A percentile compares a stretch with the other conserved stretches of the same genome.
These are phyloP conservation scores for Cygnus atratus DNA, from an alignment of 2,113 vertebrate species.

Conservation along the genomic window DNA sequence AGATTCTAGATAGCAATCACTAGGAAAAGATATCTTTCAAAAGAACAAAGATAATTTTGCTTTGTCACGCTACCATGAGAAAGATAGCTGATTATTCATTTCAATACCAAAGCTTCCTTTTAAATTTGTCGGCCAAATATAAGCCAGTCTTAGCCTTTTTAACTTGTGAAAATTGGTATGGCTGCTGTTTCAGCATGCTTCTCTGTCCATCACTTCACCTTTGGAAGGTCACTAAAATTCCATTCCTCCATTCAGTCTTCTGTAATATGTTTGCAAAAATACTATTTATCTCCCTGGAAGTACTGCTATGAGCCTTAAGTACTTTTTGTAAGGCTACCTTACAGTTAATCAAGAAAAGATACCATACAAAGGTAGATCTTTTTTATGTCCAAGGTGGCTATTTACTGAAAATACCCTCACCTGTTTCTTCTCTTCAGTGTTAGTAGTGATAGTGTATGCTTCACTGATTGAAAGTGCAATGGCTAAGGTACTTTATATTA, in stretches of 20 bases:
- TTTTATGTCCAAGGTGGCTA: background rate
- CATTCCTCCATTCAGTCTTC: background rate
- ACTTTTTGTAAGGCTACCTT: background rate
- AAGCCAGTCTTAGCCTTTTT: background rate
- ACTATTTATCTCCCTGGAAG: background rate
- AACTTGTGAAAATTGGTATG: background rate
- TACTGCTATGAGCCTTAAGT: background rate
- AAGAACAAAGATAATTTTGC: background rate
- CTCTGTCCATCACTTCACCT: background rate
- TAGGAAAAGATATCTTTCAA: background rate
- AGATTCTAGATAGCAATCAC: background rate
- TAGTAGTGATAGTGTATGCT: rapidly evolving
- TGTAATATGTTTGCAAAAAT: background rate
- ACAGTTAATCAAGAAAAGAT: background rate
- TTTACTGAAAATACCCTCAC: background rate
- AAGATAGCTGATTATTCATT: background rate
- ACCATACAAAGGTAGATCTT: background rate
- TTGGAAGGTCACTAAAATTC: background rate
- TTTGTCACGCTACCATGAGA: background rate
- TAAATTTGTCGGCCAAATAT: background rate
- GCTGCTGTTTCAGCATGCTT: background rate
- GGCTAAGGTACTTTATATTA: background rate
- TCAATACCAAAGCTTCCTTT: background rate
- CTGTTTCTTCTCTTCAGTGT: background rate
- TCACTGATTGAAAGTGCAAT: background rate